Evolutionary conservation across 2,888 invertebrate genomes (phyloP).

Genomic region (Caenorhabditis plicata): DNA sequence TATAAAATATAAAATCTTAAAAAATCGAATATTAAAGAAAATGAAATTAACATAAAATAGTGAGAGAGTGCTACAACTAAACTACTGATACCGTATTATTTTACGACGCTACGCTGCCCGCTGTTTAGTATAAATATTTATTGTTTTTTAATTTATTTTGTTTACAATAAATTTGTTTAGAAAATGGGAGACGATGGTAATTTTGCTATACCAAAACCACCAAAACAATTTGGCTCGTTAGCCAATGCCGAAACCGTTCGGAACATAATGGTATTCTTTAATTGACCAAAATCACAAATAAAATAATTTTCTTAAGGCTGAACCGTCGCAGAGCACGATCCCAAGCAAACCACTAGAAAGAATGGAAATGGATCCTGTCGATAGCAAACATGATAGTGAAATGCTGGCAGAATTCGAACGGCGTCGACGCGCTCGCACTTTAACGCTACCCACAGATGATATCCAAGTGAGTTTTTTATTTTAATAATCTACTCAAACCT

Average conservation of each 20-base stretch:
- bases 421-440: constrained; percentile 84
- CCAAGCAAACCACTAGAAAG: constrained; percentile 16
- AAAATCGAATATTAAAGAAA: too few species aligned
- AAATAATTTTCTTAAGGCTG: constrained; percentile 10
- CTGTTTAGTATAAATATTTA: too few species aligned
- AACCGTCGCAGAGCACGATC: constrained; percentile 1
- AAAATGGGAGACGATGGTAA: constrained; percentile 30
- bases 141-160: background rate
- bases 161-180: background rate
- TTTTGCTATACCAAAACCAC: constrained; percentile 22
- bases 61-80: too few species aligned
- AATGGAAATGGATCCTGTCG: constrained; percentile 32
- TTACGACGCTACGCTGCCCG: too few species aligned
- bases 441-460: constrained; percentile 97
- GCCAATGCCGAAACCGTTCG: constrained; percentile 35
- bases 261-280: constrained; percentile 27
- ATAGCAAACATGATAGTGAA: constrained; percentile 32
- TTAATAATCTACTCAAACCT: background rate
- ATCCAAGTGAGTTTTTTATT: constrained; percentile 72
- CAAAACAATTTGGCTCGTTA: constrained; percentile 33
- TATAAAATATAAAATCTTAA: too few species aligned
- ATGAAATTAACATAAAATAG: too few species aligned
- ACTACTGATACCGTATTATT: too few species aligned
- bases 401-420: constrained; percentile 93
- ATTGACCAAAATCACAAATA: background rate